These are phyloP conservation scores for Isurus oxyrinchus DNA, from an alignment of 2,113 vertebrate genomes.

Conservation along the genomic window DNA sequence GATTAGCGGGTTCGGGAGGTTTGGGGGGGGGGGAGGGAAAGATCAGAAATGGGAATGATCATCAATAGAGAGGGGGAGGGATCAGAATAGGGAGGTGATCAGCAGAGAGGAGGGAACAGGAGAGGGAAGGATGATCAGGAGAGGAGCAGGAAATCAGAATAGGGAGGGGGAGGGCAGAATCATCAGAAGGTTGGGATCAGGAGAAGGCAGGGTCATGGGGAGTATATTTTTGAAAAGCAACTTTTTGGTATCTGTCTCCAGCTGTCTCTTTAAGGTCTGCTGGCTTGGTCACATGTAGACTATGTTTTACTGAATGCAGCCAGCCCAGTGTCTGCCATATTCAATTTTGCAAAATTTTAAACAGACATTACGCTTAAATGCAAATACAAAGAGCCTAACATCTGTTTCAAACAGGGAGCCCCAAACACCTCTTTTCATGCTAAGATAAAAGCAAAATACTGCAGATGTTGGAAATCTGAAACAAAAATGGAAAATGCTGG, in stretches of 20 bases:
- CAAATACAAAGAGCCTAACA: not conserved
- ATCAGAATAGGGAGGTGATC: not conserved
- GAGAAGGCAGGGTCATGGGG: too few species aligned
- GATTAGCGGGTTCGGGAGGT: not conserved
- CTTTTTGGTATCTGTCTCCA: not conserved
- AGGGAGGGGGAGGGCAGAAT: too few species aligned
- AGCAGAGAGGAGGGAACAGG: not conserved
- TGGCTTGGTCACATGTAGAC: not conserved
- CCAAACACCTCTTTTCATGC: too few species aligned
- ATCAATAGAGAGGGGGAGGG: too few species aligned
- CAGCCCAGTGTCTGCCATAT: not conserved
- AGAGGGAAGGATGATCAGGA: not conserved
- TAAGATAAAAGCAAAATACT: too few species aligned
- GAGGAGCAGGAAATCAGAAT: too few species aligned
- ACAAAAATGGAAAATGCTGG: too few species aligned
- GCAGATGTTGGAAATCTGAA: too few species aligned
- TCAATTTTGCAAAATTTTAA: not conserved
- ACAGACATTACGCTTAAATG: too few species aligned
- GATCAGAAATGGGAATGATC: not conserved
- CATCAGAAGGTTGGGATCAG: too few species aligned
- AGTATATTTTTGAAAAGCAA: not conserved
- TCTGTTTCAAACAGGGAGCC: not conserved
- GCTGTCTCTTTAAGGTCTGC: not conserved
- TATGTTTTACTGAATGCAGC: not conserved
- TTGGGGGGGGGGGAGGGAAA: too few species aligned